Evolutionary conservation across 1,140 invertebrate species (phyloP).

Genomic region (Dinothrombium tinctorium): DNA sequence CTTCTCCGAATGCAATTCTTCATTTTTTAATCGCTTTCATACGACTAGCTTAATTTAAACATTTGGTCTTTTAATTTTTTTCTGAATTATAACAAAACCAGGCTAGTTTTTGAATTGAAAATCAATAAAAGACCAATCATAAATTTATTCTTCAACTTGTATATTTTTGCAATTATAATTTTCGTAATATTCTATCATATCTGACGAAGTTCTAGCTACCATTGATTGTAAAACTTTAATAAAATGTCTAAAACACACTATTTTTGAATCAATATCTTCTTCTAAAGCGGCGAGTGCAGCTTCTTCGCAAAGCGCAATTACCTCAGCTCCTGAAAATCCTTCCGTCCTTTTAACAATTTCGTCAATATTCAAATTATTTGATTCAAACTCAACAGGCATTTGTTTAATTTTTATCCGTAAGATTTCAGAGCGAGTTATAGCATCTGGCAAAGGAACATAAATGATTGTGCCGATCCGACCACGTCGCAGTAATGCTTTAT

Average conservation of each 20-base stretch:
- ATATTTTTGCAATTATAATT: conserved; percentile 21
- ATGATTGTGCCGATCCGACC: conserved; percentile 65
- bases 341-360: conserved; percentile 36
- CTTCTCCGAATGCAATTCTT: too few species aligned
- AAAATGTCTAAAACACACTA: conserved; percentile 37
- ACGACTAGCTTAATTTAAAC: too few species aligned
- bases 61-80: too few species aligned
- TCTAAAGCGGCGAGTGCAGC: conserved; percentile 53
- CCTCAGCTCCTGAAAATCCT: conserved; percentile 65
- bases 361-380: conserved; percentile 28
- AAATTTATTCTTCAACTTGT: too few species aligned
- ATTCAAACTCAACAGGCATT: conserved; percentile 68
- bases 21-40: too few species aligned
- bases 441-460: conserved; percentile 62
- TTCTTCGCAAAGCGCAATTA: conserved; percentile 57
- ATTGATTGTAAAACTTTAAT: conserved; percentile 35
- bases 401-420: conserved; percentile 22
- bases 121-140: too few species aligned
- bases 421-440: conserved; percentile 42
- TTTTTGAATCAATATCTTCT: conserved; percentile 33
- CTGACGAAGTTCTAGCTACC: conserved; percentile 38
- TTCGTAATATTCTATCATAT: conserved; percentile 41
- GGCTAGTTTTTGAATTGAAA: too few species aligned
- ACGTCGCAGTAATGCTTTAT: conserved; percentile 61
- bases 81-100: too few species aligned